These are phyloP conservation scores for Dynastes grantii DNA, from an alignment of 2,888 invertebrate species.

Conservation along the genomic window DNA sequence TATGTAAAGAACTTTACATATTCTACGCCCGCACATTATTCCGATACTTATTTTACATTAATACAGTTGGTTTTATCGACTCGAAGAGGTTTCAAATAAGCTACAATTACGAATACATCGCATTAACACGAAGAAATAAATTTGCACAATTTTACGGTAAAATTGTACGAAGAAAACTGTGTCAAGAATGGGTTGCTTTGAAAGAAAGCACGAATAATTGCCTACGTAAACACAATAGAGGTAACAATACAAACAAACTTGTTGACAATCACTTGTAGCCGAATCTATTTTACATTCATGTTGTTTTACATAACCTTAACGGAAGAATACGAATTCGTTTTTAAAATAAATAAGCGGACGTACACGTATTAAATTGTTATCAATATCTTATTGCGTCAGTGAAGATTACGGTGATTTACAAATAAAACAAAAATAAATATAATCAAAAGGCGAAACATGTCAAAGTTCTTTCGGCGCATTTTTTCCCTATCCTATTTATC, in stretches of 20 bases:
- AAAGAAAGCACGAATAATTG: conserved; percentile 19
- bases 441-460: conserved; percentile 41
- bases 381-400: conserved; percentile 48
- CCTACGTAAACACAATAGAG: conserved; percentile 44
- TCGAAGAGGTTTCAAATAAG: background rate
- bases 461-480: conserved; percentile 46
- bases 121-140: conserved; percentile 17
- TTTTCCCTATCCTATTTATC: conserved; percentile 10
- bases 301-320: conserved; percentile 44
- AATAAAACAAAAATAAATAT: conserved; percentile 38
- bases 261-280: conserved; percentile 29
- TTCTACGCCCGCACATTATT: conserved; percentile 63
- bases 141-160: no score
- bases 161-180: background rate
- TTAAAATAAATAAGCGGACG: conserved; percentile 12
- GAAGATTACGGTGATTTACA: conserved; percentile 42
- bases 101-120: background rate
- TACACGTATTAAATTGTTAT: conserved; percentile 37
- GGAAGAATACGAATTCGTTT: conserved; percentile 17
- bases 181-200: background rate
- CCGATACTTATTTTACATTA: conserved; percentile 41
- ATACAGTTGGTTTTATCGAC: conserved; percentile 25
- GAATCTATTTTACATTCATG: conserved; percentile 21
- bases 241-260: conserved; percentile 36
- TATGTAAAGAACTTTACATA: conserved; percentile 62